Base-by-base conservation (phyloP, 2,113 vertebrate genomes). In the Peromyscus polionotus region DNA sequence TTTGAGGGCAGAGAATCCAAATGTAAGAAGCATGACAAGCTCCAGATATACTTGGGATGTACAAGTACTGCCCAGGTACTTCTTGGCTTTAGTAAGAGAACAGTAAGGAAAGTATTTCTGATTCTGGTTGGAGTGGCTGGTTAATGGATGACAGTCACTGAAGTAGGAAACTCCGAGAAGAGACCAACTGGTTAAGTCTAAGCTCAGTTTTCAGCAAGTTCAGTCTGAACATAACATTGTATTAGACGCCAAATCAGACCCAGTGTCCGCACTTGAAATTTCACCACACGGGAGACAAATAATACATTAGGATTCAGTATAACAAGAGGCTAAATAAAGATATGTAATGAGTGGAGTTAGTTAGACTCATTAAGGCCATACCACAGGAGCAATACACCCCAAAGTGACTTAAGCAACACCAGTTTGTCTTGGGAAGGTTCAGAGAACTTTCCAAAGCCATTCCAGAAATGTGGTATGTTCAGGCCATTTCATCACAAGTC, bases 141-240 rank as follows among this genome's bases (percentile, higher is more conserved):
- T 33, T 87, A 90, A 67, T 63, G 85, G 42, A 79, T 26, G 3
- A 26, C 65, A 80, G 76, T 92, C 54, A 83, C 31, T 48, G 85
- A 14, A 79, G 17, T 6, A 65, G 9, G 28, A 91, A 89, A 68
- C 4, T 7, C 45, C 48, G 1, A 26, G 45, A 90, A 26, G 45
- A 90, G 57, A 72, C 72, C 16, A 45, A 61, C 70, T 42, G 42
- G 57, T 67, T 73, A 90, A 70, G 10, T 77, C 26, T 75, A 76
- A 90, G 80, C 84, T 92, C 57, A 75, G 9, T 95, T 81, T 94
- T 81, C 86, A 76, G 54, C 54, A 91, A 87, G 42, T 88, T 80
- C 24, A 42, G 48, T 79, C 88, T 94, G n/a, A 22, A 59, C 7
- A 33, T 31, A 63, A 80, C n/a, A 92, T 10, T 87, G 3, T n/a